Evolutionary conservation across 1,140 invertebrate genomes (phyloP).

Genomic region (Neocloeon triangulifer): DNA sequence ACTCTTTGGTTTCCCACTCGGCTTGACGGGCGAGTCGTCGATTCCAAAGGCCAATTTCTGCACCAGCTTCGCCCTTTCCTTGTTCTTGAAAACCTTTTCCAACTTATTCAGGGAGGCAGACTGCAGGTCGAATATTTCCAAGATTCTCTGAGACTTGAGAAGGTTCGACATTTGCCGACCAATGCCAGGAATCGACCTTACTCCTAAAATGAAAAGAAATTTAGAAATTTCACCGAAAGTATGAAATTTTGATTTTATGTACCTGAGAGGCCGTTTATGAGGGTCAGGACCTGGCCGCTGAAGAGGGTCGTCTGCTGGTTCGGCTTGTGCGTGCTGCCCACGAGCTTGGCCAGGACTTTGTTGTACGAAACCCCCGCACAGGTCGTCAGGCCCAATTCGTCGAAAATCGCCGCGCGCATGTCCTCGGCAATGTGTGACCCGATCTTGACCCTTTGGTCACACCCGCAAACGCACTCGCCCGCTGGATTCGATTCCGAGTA

Average conservation of each 20-base stretch:
- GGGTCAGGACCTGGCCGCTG: slow-evolving; percentile 31
- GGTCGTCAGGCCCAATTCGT: slow-evolving; percentile 43
- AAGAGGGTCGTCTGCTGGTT: slow-evolving; percentile 59
- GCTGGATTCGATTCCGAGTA: slow-evolving; percentile 11
- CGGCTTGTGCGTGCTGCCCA: slow-evolving; percentile 45
- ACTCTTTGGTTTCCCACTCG: slow-evolving; percentile 37
- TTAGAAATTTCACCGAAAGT: no score
- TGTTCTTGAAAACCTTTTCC: slow-evolving; percentile 31
- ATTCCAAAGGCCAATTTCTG: slow-evolving; percentile 43
- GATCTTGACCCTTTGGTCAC: slow-evolving; percentile 32
- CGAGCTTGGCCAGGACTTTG: slow-evolving; percentile 59
- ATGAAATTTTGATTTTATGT: no score
- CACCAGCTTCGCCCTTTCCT: slow-evolving; percentile 38
- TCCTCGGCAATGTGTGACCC: slow-evolving; percentile 43
- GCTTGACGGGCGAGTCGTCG: slow-evolving; percentile 41
- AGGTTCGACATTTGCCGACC: slow-evolving; percentile 38
- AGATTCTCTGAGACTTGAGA: slow-evolving; percentile 34
- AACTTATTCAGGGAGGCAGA: slow-evolving; percentile 28
- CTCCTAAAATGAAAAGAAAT: no score
- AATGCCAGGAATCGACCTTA: slow-evolving; percentile 44
- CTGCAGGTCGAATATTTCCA: slow-evolving; percentile 38
- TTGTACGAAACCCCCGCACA: slow-evolving; percentile 66
- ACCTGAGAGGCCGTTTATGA: slow-evolving; percentile 39
- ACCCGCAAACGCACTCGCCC: slow-evolving; percentile 42
- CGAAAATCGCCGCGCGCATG: slow-evolving; percentile 36